Evolutionary conservation across 2,797 vertebrate genomes (phyloP).

Genomic region (Pteronotus mesoamericanus): DNA sequence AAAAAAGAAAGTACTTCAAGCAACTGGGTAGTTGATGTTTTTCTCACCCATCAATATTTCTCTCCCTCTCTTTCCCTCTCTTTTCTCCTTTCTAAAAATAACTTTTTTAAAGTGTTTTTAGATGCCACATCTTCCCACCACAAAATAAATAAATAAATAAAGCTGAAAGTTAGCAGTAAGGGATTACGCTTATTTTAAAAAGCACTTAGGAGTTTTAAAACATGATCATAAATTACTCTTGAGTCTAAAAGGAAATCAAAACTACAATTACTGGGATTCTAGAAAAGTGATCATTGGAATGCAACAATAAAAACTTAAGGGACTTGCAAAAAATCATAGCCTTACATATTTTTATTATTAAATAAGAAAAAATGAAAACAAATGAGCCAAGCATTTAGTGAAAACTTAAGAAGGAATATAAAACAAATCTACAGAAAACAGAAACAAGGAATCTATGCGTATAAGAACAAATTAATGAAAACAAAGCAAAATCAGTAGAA

Average conservation of each 20-base stretch:
- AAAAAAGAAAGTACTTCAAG: not conserved
- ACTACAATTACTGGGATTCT: not conserved
- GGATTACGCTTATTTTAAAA: not conserved
- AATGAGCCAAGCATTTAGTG: not conserved
- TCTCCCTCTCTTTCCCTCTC: not conserved
- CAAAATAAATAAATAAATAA: not conserved
- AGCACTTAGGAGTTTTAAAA: not conserved
- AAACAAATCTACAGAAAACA: not conserved
- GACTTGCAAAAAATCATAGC: not conserved
- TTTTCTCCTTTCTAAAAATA: not conserved
- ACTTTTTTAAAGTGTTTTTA: slow-evolving; percentile 3
- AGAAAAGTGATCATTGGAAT: slow-evolving; percentile 4
- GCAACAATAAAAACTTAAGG: not conserved
- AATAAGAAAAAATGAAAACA: not conserved
- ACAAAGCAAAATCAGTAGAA: not conserved
- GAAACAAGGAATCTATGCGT: not conserved
- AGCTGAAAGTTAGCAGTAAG: not conserved
- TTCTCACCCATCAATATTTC: not conserved
- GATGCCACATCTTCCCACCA: not conserved
- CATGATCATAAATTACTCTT: not conserved
- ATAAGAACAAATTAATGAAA: slow-evolving; percentile 2
- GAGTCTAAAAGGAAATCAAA: not conserved
- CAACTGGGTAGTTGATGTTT: not conserved
- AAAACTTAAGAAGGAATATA: slow-evolving; percentile 22
- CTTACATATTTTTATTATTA: slow-evolving; percentile 20